A percentile compares a stretch with the other conserved stretches of the same genome.
phyloP scores from a whole-genome alignment of 2,888 invertebrate genomes.

The Nephrotoma appendiculata region DNA sequence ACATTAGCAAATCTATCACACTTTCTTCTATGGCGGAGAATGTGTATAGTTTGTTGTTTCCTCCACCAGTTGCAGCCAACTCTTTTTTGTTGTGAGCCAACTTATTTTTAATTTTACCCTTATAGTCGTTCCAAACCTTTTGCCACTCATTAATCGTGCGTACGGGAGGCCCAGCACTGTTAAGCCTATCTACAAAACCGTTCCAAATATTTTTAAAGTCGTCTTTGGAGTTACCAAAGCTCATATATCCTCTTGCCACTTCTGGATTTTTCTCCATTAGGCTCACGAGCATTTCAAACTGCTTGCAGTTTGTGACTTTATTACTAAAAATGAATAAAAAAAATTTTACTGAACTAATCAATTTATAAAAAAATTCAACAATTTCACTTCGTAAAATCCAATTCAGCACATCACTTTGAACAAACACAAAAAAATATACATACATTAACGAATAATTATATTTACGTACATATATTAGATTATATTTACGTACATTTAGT shows the following conservation, averaged over 20 bases:
- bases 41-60: not conserved
- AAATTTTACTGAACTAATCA: no score
- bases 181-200: not conserved
- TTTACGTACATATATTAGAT: no score
- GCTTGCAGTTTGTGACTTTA: not conserved
- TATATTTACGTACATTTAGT: no score
- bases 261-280: not conserved
- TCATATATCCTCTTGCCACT: not conserved
- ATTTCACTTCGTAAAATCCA: no score
- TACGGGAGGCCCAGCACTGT: not conserved
- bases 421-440: no score
- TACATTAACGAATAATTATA: no score
- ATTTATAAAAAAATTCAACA: no score
- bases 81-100: not conserved
- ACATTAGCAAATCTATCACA: not conserved
- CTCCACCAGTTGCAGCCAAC: not conserved
- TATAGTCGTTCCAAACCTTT: not conserved
- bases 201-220: not conserved
- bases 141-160: not conserved
- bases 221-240: not conserved
- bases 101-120: not conserved
- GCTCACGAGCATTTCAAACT: not conserved
- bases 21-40: not conserved
- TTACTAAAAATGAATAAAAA: no score
- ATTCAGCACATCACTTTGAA: no score